These are phyloP conservation scores for Ips nitidus DNA, from an alignment of 1,140 invertebrate species.

Conservation along the genomic window DNA sequence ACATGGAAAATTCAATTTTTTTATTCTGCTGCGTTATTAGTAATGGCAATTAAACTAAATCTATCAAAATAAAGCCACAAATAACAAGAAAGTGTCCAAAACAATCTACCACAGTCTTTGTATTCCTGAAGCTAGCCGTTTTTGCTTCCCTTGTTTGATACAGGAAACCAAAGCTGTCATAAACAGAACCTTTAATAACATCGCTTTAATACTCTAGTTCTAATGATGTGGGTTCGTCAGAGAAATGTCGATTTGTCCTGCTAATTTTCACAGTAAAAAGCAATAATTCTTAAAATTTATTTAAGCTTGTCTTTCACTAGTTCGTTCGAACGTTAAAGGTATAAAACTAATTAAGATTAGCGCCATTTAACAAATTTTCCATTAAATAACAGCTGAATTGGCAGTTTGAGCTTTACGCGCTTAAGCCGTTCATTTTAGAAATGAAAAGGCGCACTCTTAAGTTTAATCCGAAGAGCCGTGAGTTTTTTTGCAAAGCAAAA, in stretches of 20 bases:
- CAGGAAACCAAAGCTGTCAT: constrained; percentile 1
- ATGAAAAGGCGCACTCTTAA: not conserved
- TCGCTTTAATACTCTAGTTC: not conserved
- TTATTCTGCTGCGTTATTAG: too few relatives aligned
- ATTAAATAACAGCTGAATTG: too few relatives aligned
- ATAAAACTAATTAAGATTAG: too few relatives aligned
- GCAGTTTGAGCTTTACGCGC: too few relatives aligned
- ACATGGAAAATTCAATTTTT: too few relatives aligned
- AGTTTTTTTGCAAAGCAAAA: not conserved
- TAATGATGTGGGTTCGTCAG: not conserved
- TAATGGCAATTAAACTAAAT: too few relatives aligned
- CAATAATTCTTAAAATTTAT: too few relatives aligned
- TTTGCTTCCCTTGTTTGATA: not conserved
- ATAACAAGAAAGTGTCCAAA: not conserved
- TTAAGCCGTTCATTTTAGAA: not conserved
- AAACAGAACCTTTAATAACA: not conserved
- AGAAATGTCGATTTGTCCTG: too few relatives aligned
- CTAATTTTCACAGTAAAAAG: too few relatives aligned
- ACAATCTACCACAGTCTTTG: not conserved
- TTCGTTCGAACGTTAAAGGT: too few relatives aligned
- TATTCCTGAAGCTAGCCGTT: not conserved
- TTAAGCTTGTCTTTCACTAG: too few relatives aligned
- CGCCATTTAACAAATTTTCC: too few relatives aligned
- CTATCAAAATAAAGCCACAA: not conserved
- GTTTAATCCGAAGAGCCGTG: not conserved